phyloP scores from a whole-genome alignment of 2,888 invertebrate genomes.

The Trissoscelio sp. region DNA sequence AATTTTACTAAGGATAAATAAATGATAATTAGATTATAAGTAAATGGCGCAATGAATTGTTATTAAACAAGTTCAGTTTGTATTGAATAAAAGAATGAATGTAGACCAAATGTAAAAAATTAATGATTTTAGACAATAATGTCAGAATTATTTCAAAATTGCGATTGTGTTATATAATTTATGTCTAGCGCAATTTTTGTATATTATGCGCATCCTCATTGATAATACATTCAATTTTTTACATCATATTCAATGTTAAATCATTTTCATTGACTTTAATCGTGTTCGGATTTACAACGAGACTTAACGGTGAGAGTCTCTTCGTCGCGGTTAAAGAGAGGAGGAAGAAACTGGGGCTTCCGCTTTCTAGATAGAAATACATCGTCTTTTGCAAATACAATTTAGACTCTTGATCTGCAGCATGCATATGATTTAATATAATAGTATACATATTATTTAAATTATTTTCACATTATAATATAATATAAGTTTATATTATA shows the following conservation, averaged over 20 bases:
- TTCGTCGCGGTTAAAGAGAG: constrained; percentile 33
- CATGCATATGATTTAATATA: no score
- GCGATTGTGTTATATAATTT: constrained; percentile 10
- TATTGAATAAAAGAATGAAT: neutral
- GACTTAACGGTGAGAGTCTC: constrained; percentile 53
- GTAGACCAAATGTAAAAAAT: constrained; percentile 8
- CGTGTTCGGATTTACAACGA: constrained; percentile 31
- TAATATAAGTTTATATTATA: no score
- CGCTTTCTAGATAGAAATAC: constrained; percentile 66
- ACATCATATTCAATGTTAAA: constrained; percentile 12
- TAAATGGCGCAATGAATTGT: no score
- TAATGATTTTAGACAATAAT: constrained; percentile 13
- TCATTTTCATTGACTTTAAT: constrained; percentile 26
- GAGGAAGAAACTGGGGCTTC: constrained; percentile 67
- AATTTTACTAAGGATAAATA: no score
- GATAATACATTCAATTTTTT: constrained; percentile 6
- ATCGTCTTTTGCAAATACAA: constrained; percentile 21
- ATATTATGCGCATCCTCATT: constrained; percentile 5
- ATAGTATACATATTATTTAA: no score
- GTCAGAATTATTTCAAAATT: constrained; percentile 19
- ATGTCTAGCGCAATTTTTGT: constrained; percentile 16
- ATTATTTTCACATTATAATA: no score
- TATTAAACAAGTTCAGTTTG: no score
- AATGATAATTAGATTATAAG: no score
- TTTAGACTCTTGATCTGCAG: neutral